A percentile compares a stretch with the other conserved stretches of the same genome.
Evolutionary conservation across 2,797 vertebrate genomes (phyloP).

Genomic region (Melanotaenia parkinsoni): DNA sequence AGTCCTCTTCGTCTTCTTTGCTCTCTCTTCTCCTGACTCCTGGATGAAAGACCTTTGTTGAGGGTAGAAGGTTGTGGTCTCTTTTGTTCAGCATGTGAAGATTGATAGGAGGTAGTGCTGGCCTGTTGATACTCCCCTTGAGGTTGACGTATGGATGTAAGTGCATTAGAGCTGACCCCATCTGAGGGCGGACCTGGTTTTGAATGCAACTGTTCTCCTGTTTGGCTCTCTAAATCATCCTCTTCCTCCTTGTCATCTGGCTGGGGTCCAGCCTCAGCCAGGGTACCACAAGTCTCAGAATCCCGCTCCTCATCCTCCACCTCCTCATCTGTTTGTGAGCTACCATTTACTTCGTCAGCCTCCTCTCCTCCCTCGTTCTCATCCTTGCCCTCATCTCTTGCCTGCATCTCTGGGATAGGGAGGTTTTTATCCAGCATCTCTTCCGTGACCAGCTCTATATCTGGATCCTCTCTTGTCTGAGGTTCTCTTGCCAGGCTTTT

Average conservation of each 20-base stretch:
- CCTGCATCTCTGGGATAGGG: slow-evolving; percentile 20
- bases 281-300: slow-evolving; percentile 53
- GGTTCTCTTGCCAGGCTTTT: slow-evolving; percentile 47
- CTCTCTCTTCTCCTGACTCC: slow-evolving; percentile 92
- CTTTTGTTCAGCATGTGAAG: slow-evolving; percentile 47
- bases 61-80: slow-evolving; percentile 16
- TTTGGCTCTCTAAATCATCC: slow-evolving; percentile 50
- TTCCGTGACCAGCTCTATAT: slow-evolving; percentile 71
- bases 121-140: slow-evolving; percentile 27
- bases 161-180: slow-evolving; percentile 10
- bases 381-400: slow-evolving; percentile 7
- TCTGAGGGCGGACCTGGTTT: slow-evolving; percentile 28
- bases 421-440: slow-evolving; percentile 61
- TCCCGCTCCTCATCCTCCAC: slow-evolving; percentile 48
- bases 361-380: slow-evolving; percentile 6
- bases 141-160: slow-evolving; percentile 13
- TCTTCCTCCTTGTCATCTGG: slow-evolving; percentile 48
- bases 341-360: slow-evolving; percentile 29
- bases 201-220: slow-evolving; percentile 33
- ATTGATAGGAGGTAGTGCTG: slow-evolving; percentile 2
- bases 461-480: slow-evolving; percentile 65
- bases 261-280: slow-evolving; percentile 75
- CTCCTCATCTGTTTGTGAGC: slow-evolving; percentile 40
- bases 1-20: slow-evolving; percentile 90
- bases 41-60: slow-evolving; percentile 48